Base-by-base conservation (phyloP, 2,888 invertebrate species). In the Eudemis profundana region DNA sequence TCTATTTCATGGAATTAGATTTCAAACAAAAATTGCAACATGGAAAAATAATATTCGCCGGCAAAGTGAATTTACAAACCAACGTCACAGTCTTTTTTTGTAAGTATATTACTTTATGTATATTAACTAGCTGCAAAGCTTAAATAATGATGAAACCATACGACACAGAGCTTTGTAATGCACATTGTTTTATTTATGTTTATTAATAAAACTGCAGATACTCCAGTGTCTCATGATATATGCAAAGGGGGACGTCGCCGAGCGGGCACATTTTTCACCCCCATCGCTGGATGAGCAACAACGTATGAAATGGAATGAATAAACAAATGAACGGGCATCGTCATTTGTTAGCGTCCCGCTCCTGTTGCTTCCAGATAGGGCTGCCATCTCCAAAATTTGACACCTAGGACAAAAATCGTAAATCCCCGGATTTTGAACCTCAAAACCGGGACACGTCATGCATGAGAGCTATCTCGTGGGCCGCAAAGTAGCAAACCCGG, bases 281-380 rank as follows among this genome's bases (percentile, higher is more conserved):
- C 8, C 29, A 19, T 2, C n/a, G 12, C 33, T n/a, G 2, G 5
- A 33, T 17, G 17, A 40, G n/a, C 27, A 19, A 51, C 33, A 27
- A 33, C 12, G 8, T 42, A 51, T 42, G 51, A 19, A 17, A 29
- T 38, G 49, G 27, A 33, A 47, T 51, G 51, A 61, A 61, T 61
- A 61, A 51, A 33, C 33, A 40, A 61, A 50, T 33, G 14, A 42
- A 17, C 40, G 12, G 4, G 42, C 29, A 5, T 33, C 33, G 42
- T 21, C 42, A 61, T 61, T 61, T 51, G 50, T 61, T 51, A 10
- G 50, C 38, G 50, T 44, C 51, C 3, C n/a, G n/a, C n/a, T 44
- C 51, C 33, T 33, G 33, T 33, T 8, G 5, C 33, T 33, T 40
- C 33, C n/a, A n/a, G n/a, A n/a, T n/a, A n/a, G n/a, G n/a, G n/a